These are phyloP conservation scores for Polietes domitor DNA, from an alignment of 2,888 invertebrate genomes.

Conservation along the genomic window DNA sequence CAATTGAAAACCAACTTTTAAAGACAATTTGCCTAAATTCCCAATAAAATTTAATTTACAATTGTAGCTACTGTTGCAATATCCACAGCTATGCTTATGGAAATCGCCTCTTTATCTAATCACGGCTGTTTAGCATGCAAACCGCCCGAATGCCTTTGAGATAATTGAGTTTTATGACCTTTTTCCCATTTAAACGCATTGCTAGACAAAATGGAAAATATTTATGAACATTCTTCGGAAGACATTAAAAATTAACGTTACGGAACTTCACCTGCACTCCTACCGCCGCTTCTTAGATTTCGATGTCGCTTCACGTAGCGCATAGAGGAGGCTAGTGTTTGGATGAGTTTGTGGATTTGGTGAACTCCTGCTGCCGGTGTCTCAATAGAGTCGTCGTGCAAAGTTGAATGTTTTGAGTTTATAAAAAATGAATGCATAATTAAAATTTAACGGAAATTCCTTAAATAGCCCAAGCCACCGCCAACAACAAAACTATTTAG, in stretches of 20 bases:
- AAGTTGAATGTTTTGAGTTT: constrained; percentile 24
- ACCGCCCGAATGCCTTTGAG: neutral
- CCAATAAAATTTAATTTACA: no score
- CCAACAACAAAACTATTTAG: constrained; percentile 32
- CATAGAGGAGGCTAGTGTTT: neutral
- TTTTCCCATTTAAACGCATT: neutral
- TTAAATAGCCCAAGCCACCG: constrained; percentile 70
- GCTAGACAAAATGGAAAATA: neutral
- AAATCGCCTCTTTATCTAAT: neutral
- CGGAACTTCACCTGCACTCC: neutral
- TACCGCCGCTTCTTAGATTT: neutral
- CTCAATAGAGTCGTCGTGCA: constrained; percentile 16
- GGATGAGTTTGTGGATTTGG: neutral
- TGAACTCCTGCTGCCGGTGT: neutral
- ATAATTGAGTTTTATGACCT: neutral
- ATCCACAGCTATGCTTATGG: no score
- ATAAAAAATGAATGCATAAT: constrained; percentile 46
- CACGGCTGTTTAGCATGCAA: neutral
- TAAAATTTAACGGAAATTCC: constrained; percentile 73
- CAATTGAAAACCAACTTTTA: no score
- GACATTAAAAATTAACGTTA: constrained; percentile 22
- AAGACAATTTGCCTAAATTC: no score
- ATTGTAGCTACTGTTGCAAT: no score
- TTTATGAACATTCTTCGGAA: neutral
- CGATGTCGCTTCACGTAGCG: neutral